Evolutionary conservation across 2,113 vertebrate species (phyloP).

Genomic region (Psammodynastes pulverulentus): DNA sequence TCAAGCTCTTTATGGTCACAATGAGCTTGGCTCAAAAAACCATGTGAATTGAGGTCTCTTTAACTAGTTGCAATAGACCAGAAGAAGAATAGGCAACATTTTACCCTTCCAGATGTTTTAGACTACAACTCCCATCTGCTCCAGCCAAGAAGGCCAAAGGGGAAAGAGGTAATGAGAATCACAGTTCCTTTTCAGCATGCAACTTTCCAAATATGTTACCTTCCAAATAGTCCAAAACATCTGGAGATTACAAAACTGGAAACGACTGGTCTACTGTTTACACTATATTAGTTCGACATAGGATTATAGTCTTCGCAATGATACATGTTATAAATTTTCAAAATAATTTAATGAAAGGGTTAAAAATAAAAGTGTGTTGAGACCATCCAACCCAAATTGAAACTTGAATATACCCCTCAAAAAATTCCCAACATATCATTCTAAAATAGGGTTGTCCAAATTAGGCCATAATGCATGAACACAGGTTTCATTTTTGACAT

Average conservation of each 20-base stretch:
- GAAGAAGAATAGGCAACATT: not conserved
- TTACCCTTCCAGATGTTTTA: not conserved
- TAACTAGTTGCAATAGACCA: not conserved
- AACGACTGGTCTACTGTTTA: not conserved
- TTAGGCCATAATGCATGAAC: not conserved
- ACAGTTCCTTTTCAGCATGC: not conserved
- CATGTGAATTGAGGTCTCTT: not conserved
- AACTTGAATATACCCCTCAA: not conserved
- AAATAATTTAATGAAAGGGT: not conserved
- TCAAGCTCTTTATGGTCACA: not conserved
- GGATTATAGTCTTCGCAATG: not conserved
- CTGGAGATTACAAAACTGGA: not conserved
- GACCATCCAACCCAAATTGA: not conserved
- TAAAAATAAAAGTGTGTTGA: not conserved
- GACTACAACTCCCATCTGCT: not conserved
- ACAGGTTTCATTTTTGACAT: not conserved
- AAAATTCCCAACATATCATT: not conserved
- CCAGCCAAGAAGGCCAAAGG: not conserved
- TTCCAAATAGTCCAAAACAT: not conserved
- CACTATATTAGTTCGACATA: not conserved
- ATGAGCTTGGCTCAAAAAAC: not conserved
- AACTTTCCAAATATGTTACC: not conserved
- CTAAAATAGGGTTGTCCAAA: not conserved
- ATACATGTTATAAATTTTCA: not conserved
- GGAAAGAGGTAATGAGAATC: not conserved